These are phyloP conservation scores for Heteractis magnifica DNA, from an alignment of 92 coral and sea anemone genomes.

Conservation along the genomic window DNA sequence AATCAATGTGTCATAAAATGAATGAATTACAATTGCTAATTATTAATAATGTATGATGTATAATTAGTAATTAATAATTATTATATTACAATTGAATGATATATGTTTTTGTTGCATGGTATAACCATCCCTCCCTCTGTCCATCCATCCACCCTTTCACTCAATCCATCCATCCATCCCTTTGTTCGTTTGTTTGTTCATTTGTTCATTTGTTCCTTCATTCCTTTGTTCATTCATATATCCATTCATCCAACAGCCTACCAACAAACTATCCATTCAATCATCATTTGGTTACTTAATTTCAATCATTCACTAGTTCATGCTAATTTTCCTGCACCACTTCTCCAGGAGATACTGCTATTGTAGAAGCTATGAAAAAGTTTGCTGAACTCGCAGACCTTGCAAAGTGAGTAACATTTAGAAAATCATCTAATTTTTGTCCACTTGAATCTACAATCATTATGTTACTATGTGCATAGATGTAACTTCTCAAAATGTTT, in stretches of 20 bases:
- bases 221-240: neutral
- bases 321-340: neutral
- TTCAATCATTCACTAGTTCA: neutral
- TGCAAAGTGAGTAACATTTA: constrained; percentile 39
- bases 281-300: neutral
- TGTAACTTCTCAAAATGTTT: neutral
- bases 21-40: too few species aligned
- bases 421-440: neutral
- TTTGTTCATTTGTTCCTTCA: neutral
- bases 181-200: neutral
- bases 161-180: neutral
- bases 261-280: neutral
- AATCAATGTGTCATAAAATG: neutral
- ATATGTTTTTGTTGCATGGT: too few species aligned
- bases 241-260: too few species aligned
- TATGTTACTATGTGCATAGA: neutral
- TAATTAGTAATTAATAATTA: too few species aligned
- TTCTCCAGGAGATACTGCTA: constrained; percentile 42
- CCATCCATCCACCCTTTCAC: neutral
- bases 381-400: constrained; percentile 58
- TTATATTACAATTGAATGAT: too few species aligned
- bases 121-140: neutral
- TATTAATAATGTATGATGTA: too few species aligned
- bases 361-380: constrained; percentile 52
- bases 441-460: neutral